Evolutionary conservation across 1,140 invertebrate species (phyloP), one percentile per base, ranked within the genome.

Genomic region (Dreissena rostriformis): DNA sequence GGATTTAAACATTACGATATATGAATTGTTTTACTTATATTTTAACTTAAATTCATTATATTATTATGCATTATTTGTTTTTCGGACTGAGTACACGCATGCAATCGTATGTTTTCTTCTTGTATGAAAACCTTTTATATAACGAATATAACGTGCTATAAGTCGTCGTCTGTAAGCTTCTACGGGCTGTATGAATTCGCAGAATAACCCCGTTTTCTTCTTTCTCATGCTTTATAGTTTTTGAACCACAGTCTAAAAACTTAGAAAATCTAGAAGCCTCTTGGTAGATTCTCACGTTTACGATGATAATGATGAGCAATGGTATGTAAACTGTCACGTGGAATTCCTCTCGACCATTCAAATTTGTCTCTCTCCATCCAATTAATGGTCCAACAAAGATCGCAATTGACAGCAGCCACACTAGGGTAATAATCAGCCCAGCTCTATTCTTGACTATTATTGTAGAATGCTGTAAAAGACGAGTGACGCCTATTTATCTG

Each of bases 401-500:
- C 65, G 93, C 92, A 2, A 95, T 85, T 7, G 95, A 94, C 6
- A 95, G 88, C 0, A 95, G 89, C 95, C 95, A 96, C 12, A 95
- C 94, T 1, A 91, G 87, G 12, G 94, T 88, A 77, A 95, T 95
- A 61, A 95, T 90, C 19, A 94, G 87, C 7, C 93, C 88, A n/a
- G 94, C 94, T 39, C 95, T 83, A 17, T 91, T 89, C 66, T 94
- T 93, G 10, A 94, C 94, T 89, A 95, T 94, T 79, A 95, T 95
- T 29, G 93, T 91, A 15, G 88, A 90, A 75, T 92, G 92, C 39
- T 91, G 88, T 11, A 93, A 80, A 11, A 92, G 92, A 55, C 90
- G 80, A n/a, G 92, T 93, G 29, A 93, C 92, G 28, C 92, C 93
- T 61, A 93, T 92, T 83, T 98, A 99, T 78, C 98, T 95, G 94